These are phyloP conservation scores for Agrilus planipennis DNA, from an alignment of 1,140 invertebrate genomes.

Conservation along the genomic window DNA sequence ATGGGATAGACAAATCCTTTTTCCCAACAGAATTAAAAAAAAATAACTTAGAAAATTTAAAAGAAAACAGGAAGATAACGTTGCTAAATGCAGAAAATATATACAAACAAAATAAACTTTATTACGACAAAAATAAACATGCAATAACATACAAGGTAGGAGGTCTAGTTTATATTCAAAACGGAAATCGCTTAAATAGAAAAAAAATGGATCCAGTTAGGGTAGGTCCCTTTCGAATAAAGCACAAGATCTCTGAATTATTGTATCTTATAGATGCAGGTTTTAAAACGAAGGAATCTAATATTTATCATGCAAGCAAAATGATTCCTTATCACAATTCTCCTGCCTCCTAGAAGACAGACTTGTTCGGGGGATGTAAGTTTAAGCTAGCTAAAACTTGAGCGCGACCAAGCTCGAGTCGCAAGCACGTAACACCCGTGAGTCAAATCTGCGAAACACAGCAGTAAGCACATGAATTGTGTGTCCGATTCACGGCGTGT, in stretches of 20 bases:
- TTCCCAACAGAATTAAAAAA: conserved; percentile 23
- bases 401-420: too few relatives aligned
- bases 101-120: conserved; percentile 20
- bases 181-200: conserved; percentile 19
- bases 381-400: too few relatives aligned
- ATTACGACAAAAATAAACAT: conserved; percentile 14
- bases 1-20: too few relatives aligned
- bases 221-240: conserved; percentile 19
- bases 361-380: too few relatives aligned
- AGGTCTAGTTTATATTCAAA: conserved; percentile 20
- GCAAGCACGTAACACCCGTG: too few relatives aligned
- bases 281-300: conserved; percentile 15
- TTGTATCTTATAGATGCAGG: conserved; percentile 16
- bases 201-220: conserved; percentile 18
- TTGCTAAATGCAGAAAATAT: conserved; percentile 15
- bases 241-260: conserved; percentile 17
- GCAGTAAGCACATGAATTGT: too few relatives aligned
- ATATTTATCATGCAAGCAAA: conserved; percentile 19
- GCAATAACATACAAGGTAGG: conserved; percentile 12
- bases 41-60: conserved; percentile 13
- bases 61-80: too few relatives aligned
- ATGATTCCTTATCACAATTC: too few relatives aligned
- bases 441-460: too few relatives aligned
- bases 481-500: too few relatives aligned
- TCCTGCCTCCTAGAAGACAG: too few relatives aligned